Conservation (phyloP, 2,797 vertebrate genomes). For the Limosa lapponica region DNA sequence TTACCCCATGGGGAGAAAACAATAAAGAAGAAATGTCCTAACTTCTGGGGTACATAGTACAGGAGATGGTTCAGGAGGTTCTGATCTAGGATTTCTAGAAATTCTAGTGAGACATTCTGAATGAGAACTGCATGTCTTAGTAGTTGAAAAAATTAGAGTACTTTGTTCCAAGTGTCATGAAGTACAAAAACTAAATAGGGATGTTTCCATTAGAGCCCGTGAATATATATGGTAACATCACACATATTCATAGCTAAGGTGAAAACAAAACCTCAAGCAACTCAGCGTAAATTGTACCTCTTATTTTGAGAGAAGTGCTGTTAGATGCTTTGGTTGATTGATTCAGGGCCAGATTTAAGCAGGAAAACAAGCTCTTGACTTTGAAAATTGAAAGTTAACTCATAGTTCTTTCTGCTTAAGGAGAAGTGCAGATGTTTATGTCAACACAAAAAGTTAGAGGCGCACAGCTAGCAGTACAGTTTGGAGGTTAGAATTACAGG, state of each 20-base stretch:
- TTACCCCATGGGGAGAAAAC: not conserved
- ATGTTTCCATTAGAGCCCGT: not conserved
- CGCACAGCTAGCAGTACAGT: not conserved
- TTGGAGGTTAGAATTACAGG: not conserved
- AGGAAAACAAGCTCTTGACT: not conserved
- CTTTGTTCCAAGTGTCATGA: not conserved
- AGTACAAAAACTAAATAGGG: not conserved
- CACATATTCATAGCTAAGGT: not conserved
- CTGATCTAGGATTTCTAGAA: not conserved
- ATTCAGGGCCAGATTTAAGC: not conserved
- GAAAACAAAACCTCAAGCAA: not conserved
- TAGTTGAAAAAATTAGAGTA: not conserved
- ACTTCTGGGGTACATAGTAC: not conserved
- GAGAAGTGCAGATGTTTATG: not conserved
- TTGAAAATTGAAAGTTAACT: not conserved
- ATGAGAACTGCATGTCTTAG: not conserved
- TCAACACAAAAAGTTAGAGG: not conserved
- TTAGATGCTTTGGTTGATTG: not conserved
- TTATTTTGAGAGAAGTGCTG: not conserved
- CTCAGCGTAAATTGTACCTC: not conserved
- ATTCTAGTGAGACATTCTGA: not conserved
- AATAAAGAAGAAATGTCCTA: not conserved
- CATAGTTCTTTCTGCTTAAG: not conserved
- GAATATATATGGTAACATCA: not conserved
- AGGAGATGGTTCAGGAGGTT: not conserved